phyloP scores from a whole-genome alignment of 2,797 vertebrate species.

The Parauchenoglanis ngamensis region DNA sequence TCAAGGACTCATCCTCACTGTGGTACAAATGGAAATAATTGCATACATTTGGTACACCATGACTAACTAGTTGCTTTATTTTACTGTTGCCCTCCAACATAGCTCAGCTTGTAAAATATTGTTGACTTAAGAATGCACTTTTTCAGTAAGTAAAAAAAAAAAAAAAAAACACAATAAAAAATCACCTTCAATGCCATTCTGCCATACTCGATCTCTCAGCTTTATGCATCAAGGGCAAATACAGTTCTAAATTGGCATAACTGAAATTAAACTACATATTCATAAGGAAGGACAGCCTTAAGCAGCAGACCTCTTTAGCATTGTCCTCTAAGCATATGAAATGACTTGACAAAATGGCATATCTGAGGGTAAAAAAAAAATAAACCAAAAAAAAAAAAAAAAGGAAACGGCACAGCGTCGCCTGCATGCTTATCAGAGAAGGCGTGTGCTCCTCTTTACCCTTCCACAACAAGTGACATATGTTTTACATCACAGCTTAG shows the following conservation, averaged over 20 bases:
- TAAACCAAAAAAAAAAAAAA: not conserved
- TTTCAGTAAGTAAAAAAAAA: not conserved
- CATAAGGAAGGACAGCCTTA: slow-evolving; percentile 32
- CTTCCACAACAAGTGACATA: not conserved
- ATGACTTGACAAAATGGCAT: slow-evolving; percentile 30
- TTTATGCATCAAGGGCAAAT: slow-evolving; percentile 29
- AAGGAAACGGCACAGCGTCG: not conserved
- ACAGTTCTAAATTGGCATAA: slow-evolving; percentile 24
- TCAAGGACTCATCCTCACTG: too few relatives aligned
- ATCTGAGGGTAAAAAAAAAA: not conserved
- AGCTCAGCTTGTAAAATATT: not conserved
- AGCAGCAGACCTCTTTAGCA: slow-evolving; percentile 34
- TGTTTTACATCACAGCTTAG: not conserved
- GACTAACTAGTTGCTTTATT: too few relatives aligned
- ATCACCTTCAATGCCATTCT: not conserved
- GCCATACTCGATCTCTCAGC: slow-evolving; percentile 6
- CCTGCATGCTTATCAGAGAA: slow-evolving; percentile 23
- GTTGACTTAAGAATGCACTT: not conserved
- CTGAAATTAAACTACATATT: slow-evolving; percentile 29
- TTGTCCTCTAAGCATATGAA: slow-evolving; percentile 40
- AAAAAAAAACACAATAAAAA: not conserved
- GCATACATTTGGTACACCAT: too few relatives aligned
- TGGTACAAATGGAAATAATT: too few relatives aligned
- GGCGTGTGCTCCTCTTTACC: not conserved
- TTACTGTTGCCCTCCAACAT: not conserved